Evolutionary conservation across 2,888 invertebrate genomes (phyloP).

Genomic region (Xestia xanthographa): DNA sequence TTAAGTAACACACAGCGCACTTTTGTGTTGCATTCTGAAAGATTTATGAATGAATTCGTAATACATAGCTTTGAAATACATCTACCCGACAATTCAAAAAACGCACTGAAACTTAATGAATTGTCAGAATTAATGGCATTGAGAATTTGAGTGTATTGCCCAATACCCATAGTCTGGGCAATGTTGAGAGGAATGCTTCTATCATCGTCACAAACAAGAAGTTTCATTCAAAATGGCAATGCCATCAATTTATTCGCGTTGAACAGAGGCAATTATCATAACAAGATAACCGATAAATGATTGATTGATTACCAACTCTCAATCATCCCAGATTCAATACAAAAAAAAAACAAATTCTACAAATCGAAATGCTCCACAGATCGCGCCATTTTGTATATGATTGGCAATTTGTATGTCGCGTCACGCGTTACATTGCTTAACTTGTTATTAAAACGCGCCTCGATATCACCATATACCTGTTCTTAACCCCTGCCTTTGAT

Average conservation of each 20-base stretch:
- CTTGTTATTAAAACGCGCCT: conserved; percentile 69
- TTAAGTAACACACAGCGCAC: not conserved
- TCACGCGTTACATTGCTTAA: conserved; percentile 59
- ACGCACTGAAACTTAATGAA: not conserved
- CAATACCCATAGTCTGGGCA: not conserved
- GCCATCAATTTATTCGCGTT: not conserved
- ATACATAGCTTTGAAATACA: not conserved
- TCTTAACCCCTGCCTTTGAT: conserved; percentile 75
- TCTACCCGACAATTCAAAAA: not conserved
- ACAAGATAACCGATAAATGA: conserved; percentile 4
- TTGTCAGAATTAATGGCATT: not conserved
- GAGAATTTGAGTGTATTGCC: not conserved
- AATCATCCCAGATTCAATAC: not conserved
- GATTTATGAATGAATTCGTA: not conserved
- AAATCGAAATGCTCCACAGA: conserved; percentile 31
- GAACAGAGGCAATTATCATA: not conserved
- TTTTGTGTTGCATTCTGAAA: not conserved
- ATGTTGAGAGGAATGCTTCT: not conserved
- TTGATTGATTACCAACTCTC: conserved; percentile 28
- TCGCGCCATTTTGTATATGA: conserved; percentile 54
- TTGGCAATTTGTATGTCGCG: conserved; percentile 63
- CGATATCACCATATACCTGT: conserved; percentile 76
- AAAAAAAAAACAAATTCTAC: conserved; percentile 28
- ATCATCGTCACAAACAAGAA: not conserved
- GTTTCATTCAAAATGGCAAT: not conserved